phyloP scores from a whole-genome alignment of 2,797 vertebrate genomes.

The Anguilla obscura region DNA sequence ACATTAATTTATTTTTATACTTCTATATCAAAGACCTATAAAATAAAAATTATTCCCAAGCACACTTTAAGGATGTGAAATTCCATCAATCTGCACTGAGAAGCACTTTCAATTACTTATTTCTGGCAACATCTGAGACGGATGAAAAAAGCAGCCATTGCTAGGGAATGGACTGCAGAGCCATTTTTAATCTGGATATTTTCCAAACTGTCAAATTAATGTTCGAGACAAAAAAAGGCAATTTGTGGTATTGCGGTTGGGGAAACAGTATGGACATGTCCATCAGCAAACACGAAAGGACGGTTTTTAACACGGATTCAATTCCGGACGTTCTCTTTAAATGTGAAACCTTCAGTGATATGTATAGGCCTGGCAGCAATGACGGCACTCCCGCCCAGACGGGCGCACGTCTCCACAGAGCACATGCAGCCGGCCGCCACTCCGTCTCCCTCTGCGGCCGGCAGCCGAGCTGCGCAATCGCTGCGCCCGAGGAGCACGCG shows the following conservation, averaged over 20 bases:
- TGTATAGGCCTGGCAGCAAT: too few species aligned
- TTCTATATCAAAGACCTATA: neutral
- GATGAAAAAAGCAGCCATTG: neutral
- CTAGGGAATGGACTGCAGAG: neutral
- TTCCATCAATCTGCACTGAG: neutral
- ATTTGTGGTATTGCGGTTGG: neutral
- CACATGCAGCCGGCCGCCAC: too few species aligned
- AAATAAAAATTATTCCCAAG: neutral
- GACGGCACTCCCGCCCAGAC: too few species aligned
- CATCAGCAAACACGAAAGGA: neutral
- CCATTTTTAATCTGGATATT: neutral
- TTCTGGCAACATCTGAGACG: neutral
- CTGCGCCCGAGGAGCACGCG: too few species aligned
- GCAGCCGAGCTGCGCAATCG: too few species aligned
- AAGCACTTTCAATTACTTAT: neutral
- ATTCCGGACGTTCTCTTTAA: neutral
- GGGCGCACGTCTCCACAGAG: too few species aligned
- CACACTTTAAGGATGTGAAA: neutral
- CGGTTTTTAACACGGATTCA: neutral
- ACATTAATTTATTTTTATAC: neutral
- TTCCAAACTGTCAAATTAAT: slow-evolving; percentile 7
- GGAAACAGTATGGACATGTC: neutral
- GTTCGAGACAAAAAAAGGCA: neutral
- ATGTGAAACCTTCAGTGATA: neutral
- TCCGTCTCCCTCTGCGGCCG: too few species aligned